phyloP scores from a whole-genome alignment of 1,140 invertebrate genomes.

The Wasmannia auropunctata region DNA sequence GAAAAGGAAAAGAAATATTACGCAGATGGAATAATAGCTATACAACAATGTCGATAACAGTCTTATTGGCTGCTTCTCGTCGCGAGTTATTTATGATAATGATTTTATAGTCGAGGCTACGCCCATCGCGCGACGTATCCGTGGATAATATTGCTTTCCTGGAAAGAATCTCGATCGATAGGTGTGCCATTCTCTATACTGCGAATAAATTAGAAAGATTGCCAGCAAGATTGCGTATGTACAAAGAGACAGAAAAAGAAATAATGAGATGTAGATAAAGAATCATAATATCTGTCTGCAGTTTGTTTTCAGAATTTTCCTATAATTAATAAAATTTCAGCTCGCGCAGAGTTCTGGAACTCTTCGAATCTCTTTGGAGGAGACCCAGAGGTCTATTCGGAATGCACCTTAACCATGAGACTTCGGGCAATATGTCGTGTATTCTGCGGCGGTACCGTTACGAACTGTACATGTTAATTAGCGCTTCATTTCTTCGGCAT shows the following conservation, averaged over 20 bases:
- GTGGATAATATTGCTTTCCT: conserved; percentile 30
- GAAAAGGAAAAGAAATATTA: background rate
- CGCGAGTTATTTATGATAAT: conserved; percentile 28
- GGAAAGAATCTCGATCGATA: conserved; percentile 44
- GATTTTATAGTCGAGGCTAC: background rate
- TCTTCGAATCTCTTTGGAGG: background rate
- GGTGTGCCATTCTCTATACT: background rate
- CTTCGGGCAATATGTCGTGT: background rate
- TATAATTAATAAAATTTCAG: background rate
- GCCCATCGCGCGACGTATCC: background rate
- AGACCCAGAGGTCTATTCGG: background rate
- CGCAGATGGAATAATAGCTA: background rate
- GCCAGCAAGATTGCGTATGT: background rate
- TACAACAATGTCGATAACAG: background rate
- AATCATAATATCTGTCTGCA: background rate
- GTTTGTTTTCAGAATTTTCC: background rate
- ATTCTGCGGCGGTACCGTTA: background rate
- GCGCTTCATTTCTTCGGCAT: conserved; percentile 9
- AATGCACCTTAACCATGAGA: background rate
- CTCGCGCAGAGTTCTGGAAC: background rate
- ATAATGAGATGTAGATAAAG: background rate
- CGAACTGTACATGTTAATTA: conserved; percentile 40
- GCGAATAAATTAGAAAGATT: background rate
- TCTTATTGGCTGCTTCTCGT: background rate
- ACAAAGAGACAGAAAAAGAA: background rate